Percentiles rank a stretch among this genome's conserved stretches.
phyloP scores from a whole-genome alignment of 2,113 vertebrate species.

The Mesitornis unicolor region DNA sequence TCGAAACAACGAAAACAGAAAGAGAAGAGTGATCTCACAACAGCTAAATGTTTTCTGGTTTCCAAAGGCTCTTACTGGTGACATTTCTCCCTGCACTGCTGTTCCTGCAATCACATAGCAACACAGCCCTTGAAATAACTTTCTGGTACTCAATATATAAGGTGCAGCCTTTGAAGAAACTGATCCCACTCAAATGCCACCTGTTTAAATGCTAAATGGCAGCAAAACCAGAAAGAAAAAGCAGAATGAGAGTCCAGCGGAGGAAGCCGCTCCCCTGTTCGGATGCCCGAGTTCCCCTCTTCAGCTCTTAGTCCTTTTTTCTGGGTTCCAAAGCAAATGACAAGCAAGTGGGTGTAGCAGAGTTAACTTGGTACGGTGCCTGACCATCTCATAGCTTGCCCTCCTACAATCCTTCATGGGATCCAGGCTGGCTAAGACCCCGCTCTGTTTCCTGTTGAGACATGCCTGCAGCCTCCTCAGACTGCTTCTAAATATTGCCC shows the following conservation, averaged over 20 bases:
- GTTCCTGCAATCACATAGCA: slow-evolving; percentile 70
- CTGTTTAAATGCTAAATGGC: slow-evolving; percentile 60
- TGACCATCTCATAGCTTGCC: slow-evolving; percentile 1
- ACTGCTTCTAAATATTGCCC: background rate
- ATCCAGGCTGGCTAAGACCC: slow-evolving; percentile 15
- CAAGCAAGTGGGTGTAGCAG: background rate
- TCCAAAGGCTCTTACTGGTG: slow-evolving; percentile 67
- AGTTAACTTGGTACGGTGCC: slow-evolving; percentile 4
- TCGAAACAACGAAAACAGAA: slow-evolving; percentile 55
- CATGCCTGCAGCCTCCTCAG: background rate
- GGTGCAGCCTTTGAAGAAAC: slow-evolving; percentile 42
- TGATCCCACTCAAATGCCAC: slow-evolving; percentile 39
- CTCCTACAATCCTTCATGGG: background rate
- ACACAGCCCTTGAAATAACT: slow-evolving; percentile 66
- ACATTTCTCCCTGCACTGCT: slow-evolving; percentile 60
- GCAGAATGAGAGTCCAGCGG: background rate
- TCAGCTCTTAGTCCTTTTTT: background rate
- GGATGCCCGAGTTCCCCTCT: background rate
- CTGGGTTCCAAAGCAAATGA: slow-evolving; percentile 14
- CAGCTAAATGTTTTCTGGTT: slow-evolving; percentile 62
- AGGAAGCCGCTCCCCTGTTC: background rate
- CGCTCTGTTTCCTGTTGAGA: background rate
- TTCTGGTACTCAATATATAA: slow-evolving; percentile 56
- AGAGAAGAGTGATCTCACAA: slow-evolving; percentile 44
- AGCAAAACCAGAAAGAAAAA: background rate